Base-by-base conservation (phyloP, 2,888 invertebrate genomes). In the Tachystola acroxantha region DNA sequence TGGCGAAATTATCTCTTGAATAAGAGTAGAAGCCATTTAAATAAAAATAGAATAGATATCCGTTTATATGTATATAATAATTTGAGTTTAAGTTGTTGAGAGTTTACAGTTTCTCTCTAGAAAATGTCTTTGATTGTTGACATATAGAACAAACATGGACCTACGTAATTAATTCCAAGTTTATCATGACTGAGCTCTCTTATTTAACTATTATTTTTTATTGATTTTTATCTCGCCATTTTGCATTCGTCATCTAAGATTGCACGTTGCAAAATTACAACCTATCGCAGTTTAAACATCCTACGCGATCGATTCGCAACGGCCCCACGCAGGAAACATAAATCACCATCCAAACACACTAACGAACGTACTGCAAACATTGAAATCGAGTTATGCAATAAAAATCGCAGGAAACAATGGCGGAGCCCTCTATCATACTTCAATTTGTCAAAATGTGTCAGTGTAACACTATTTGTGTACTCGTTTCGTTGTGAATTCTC, bases 301-400 rank as follows among this genome's bases (percentile, higher is more conserved):
- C 58, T 48, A 54, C 55, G 37, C 50, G 35, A 50, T 53, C 46
- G 58, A 60, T 58, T 61, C 50, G 56, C 50, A 45, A 50, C 52
- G 48, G 32, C 32, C 58, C 60, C 53, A 59, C 63, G 47, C 64
- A 40, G 37, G 45, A 43, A 45, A 46, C 45, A 61, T 64, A 62
- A 43, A 43, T 43, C 43, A 37, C 34, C 20, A 74, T 77, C 76
- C 76, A 78, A 80, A 69, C 61, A 66, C 73, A 64, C 77, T 85
- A 84, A 82, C 85, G 81, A 81, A 81, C 75, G 60, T 52, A 62
- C 70, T 65, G 66, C 73, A 77, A 79, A 78, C 24, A 10, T 27
- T 27, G 11, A n/a, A 10, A 27, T n/a, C 4, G 11, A 27, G 11
- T 27, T 27, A 10, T 3, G 3, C 27, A 11, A 11, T 27, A 27